A percentile compares a stretch with the other conserved stretches of the same genome.
Conservation (phyloP, 2,113 vertebrate species). For the Aleadryas rufinucha region DNA sequence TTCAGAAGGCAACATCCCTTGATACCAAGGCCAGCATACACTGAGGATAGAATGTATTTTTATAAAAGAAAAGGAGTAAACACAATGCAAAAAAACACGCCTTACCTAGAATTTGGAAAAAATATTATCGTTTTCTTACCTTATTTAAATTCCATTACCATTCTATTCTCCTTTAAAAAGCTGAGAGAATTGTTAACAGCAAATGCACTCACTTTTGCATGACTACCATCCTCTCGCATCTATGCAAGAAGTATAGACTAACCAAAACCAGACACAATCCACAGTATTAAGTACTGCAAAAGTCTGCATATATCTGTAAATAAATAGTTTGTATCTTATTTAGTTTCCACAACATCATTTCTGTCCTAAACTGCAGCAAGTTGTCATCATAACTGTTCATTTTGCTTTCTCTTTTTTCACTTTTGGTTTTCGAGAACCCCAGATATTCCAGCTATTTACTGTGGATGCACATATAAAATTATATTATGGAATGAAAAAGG, state of each 20-base stretch:
- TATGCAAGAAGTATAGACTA: not conserved
- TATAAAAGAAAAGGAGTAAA: not conserved
- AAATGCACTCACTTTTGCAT: not conserved
- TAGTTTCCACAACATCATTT: not conserved
- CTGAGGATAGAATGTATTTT: not conserved
- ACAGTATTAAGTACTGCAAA: not conserved
- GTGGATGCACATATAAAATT: not conserved
- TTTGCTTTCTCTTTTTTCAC: not conserved
- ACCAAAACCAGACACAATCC: not conserved
- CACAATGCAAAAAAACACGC: not conserved
- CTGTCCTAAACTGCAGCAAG: not conserved
- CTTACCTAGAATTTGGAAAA: not conserved
- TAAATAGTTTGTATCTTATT: not conserved
- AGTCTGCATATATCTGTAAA: not conserved
- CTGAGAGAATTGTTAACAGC: not conserved
- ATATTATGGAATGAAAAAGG: not conserved
- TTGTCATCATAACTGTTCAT: not conserved
- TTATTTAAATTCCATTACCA: not conserved
- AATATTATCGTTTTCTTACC: not conserved
- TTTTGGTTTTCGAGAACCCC: not conserved
- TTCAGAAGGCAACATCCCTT: not conserved
- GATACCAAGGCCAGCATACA: not conserved
- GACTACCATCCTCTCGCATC: not conserved
- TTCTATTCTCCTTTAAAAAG: not conserved
- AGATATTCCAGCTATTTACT: not conserved